These are phyloP conservation scores for Drosophila austrosaltans DNA, from an alignment of 2,888 invertebrate species.

Conservation along the genomic window DNA sequence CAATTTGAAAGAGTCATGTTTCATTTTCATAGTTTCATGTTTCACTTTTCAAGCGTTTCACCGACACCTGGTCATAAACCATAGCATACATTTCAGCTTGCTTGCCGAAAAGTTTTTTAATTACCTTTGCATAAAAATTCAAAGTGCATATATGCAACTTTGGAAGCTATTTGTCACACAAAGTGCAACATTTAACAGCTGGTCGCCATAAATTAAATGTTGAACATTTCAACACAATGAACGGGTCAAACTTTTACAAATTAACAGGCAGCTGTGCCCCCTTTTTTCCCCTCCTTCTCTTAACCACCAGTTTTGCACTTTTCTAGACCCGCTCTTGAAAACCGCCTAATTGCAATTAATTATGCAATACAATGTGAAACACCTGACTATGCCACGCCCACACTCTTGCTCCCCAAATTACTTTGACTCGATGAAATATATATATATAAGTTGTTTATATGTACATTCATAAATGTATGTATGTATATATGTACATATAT, in stretches of 20 bases:
- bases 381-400: conserved; percentile 61
- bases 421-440: conserved; percentile 2
- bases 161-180: conserved; percentile 67
- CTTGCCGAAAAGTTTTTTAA: conserved; percentile 53
- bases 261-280: conserved; percentile 50
- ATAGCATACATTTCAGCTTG: conserved; percentile 18
- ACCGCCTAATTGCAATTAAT: conserved; percentile 71
- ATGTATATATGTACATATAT: conserved; percentile 21
- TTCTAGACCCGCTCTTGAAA: conserved; percentile 19
- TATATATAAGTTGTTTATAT: conserved; percentile 47
- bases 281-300: conserved; percentile 26
- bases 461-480: conserved; percentile 56
- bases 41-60: neutral
- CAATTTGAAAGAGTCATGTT: conserved; percentile 4
- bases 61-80: conserved; percentile 21
- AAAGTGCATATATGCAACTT: conserved; percentile 58
- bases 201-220: conserved; percentile 65
- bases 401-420: neutral
- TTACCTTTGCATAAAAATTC: conserved; percentile 62
- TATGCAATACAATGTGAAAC: conserved; percentile 52
- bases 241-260: conserved; percentile 68
- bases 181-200: conserved; percentile 71
- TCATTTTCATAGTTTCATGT: neutral
- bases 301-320: neutral
- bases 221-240: conserved; percentile 61